Evolutionary conservation across 2,797 vertebrate genomes (phyloP), one percentile per base, ranked within the genome.

Genomic region (Etheostoma perlongum): DNA sequence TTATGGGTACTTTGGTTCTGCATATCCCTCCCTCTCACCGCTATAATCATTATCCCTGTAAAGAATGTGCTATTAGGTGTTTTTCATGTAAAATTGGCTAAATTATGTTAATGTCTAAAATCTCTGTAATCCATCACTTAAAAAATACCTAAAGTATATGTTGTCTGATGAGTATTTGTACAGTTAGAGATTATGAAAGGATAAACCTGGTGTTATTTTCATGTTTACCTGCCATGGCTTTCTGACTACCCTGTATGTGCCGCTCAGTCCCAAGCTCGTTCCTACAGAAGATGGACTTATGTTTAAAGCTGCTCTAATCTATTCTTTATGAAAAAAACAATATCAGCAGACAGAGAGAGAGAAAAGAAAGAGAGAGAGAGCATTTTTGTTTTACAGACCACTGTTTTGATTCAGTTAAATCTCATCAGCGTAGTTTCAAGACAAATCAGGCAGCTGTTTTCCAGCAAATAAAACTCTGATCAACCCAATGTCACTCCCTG

Each of bases 31-130:
- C n/a, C 55, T 60, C 78, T 69, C 36, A 19, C 77, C 77, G 72
- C 73, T 70, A 44, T 53, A 64, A 76, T 81, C 76, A 82, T 75
- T 70, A 85, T 57, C 63, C 52, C 8, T 5, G 33, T 64, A 58
- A 73, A 81, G 54, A 79, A 73, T 14, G 18, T 49, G 55, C 64
- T 75, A 61, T 54, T 14, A 67, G 64, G 60, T 76, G 68, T 63
- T 84, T 74, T 23, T 81, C 67, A 89, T 53, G 19, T n/a, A 16
- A 69, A 73, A 67, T 57, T 69, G 77, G 59, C 54, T 68, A 30
- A 82, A 54, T 76, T 68, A 74, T 78, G 76, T 62, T 57, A 72
- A 80, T 72, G 57, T 49, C 6, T 60, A 21, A 61, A 67, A 70
- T 64, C 14, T 48, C 19, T 76, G 48, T 46, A 36, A 72, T 62